A percentile compares a stretch with the other conserved stretches of the same genome.
Conservation (phyloP, 2,113 vertebrate genomes). For the Sphyrna mokarran region DNA sequence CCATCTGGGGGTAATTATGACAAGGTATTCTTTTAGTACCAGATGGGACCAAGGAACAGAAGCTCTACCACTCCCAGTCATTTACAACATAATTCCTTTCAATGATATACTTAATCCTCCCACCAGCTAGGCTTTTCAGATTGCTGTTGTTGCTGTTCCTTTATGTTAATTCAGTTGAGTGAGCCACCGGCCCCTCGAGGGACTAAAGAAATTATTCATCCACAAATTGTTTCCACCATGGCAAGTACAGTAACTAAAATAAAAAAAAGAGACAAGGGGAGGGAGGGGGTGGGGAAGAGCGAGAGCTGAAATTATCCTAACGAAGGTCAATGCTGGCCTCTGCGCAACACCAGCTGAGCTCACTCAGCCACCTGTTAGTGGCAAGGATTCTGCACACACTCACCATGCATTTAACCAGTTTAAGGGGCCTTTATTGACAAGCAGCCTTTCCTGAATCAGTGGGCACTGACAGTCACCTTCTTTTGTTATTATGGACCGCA, state of each 20-base stretch:
- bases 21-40: slow-evolving; percentile 99
- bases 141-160: slow-evolving; percentile 82
- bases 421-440: slow-evolving; percentile 70
- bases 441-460: slow-evolving; percentile 62
- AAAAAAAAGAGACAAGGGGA: slow-evolving; percentile 37
- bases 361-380: slow-evolving; percentile 86
- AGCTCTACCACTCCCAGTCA: slow-evolving; percentile 81
- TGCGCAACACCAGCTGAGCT: slow-evolving; percentile 86
- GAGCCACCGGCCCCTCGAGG: slow-evolving; percentile 66
- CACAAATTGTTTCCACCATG: slow-evolving; percentile 86
- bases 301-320: slow-evolving; percentile 65
- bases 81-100: slow-evolving; percentile 98
- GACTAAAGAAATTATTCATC: slow-evolving; percentile 87
- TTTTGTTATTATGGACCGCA: slow-evolving; percentile 66
- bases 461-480: slow-evolving; percentile 54
- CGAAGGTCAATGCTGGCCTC: slow-evolving; percentile 79
- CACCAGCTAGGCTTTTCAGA: slow-evolving; percentile 94
- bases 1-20: slow-evolving; percentile 98
- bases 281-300: neutral
- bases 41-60: slow-evolving; percentile 84
- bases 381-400: slow-evolving; percentile 59
- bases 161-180: slow-evolving; percentile 89
- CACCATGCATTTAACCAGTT: slow-evolving; percentile 82
- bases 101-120: slow-evolving; percentile 99
- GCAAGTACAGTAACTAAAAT: slow-evolving; percentile 80